Percentiles rank a stretch among this genome's conserved stretches.
Evolutionary conservation across 2,113 vertebrate species (phyloP).

Genomic region (Grallaria varia): DNA sequence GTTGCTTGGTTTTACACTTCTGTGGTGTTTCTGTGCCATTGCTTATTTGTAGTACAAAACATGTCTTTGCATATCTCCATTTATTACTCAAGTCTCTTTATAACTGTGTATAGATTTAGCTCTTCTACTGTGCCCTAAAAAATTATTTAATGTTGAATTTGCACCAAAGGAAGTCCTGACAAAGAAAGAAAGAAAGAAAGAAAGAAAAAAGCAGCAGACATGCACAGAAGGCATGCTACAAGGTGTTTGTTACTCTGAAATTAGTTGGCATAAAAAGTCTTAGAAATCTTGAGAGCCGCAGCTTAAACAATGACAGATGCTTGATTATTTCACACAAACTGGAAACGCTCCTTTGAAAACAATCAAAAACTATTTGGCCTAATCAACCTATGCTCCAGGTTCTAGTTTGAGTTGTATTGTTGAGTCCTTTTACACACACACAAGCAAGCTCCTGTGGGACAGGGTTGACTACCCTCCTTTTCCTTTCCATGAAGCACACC

Average conservation of each 20-base stretch:
- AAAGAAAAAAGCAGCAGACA: neutral
- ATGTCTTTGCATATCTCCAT: neutral
- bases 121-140: neutral
- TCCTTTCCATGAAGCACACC: neutral
- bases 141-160: neutral
- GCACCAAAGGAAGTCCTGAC: neutral
- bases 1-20: neutral
- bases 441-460: neutral
- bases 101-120: neutral
- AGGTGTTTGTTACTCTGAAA: neutral
- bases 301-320: neutral
- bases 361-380: neutral
- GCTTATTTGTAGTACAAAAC: neutral
- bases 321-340: neutral
- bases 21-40: neutral
- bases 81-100: neutral
- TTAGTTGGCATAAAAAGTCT: neutral
- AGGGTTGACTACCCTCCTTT: neutral
- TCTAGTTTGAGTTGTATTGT: neutral
- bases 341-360: neutral
- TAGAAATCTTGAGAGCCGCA: neutral
- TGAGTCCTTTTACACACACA: neutral
- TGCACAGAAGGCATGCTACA: neutral
- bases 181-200: neutral
- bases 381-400: neutral